Conservation (phyloP, 2,888 invertebrate species). For the Hyppa rectilinea region DNA sequence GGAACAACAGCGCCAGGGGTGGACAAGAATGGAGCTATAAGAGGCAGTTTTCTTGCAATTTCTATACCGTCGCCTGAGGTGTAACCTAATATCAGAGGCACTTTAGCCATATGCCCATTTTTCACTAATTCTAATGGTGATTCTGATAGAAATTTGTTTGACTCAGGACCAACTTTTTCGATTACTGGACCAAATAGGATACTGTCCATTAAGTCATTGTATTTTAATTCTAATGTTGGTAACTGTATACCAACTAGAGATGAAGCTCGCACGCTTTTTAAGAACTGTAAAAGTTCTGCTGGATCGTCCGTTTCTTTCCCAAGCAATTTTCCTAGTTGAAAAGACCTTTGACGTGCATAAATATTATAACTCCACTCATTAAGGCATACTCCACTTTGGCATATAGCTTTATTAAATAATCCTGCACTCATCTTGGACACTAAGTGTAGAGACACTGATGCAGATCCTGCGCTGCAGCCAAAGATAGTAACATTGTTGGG, state of each 20-base stretch:
- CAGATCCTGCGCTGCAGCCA: slow-evolving; percentile 88
- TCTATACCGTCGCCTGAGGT: slow-evolving; percentile 87
- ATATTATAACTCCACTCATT: slow-evolving; percentile 85
- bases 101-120: slow-evolving; percentile 76
- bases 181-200: slow-evolving; percentile 86
- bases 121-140: slow-evolving; percentile 76
- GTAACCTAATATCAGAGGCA: slow-evolving; percentile 85
- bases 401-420: slow-evolving; percentile 86
- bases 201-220: slow-evolving; percentile 79
- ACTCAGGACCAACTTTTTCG: slow-evolving; percentile 77
- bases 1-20: slow-evolving; percentile 81
- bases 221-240: slow-evolving; percentile 74
- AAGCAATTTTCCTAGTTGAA: slow-evolving; percentile 84
- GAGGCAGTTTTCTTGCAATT: slow-evolving; percentile 78
- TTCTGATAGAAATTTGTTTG: slow-evolving; percentile 80
- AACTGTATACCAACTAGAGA: slow-evolving; percentile 81
- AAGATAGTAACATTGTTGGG: slow-evolving; percentile 84
- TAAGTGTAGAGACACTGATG: slow-evolving; percentile 82
- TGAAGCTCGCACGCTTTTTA: slow-evolving; percentile 76
- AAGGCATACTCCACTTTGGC: slow-evolving; percentile 88
- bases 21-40: slow-evolving; percentile 70
- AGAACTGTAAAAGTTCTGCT: slow-evolving; percentile 79
- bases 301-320: slow-evolving; percentile 83
- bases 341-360: slow-evolving; percentile 81
- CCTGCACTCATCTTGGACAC: slow-evolving; percentile 85